Percentiles rank a stretch among this genome's conserved stretches.
Evolutionary conservation across 2,113 vertebrate genomes (phyloP).

Genomic region (Cercocebus atys): DNA sequence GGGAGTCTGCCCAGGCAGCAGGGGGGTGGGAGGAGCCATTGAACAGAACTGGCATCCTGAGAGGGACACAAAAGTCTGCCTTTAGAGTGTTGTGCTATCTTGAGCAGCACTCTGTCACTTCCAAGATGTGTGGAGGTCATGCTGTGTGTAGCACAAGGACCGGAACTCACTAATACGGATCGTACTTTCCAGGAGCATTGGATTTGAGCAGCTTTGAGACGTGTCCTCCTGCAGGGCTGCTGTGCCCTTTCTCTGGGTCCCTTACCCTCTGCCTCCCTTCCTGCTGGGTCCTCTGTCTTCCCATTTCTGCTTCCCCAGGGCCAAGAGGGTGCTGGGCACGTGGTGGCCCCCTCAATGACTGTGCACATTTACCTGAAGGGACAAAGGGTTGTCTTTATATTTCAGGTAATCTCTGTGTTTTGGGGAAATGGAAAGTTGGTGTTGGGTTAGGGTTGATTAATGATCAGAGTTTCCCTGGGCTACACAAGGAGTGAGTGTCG

Average conservation of each 20-base stretch:
- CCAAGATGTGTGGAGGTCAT: background rate
- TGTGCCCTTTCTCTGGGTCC: background rate
- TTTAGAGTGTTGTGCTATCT: background rate
- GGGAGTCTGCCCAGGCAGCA: background rate
- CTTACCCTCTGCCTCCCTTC: background rate
- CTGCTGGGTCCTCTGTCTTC: too few relatives aligned
- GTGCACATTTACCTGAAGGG: background rate
- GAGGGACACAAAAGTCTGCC: too few relatives aligned
- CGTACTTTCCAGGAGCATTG: too few relatives aligned
- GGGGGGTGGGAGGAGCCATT: background rate
- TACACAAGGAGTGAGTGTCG: background rate
- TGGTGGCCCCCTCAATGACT: background rate
- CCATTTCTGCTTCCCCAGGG: background rate
- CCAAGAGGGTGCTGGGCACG: background rate
- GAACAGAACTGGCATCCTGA: background rate
- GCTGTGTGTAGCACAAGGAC: background rate
- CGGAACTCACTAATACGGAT: rapidly evolving
- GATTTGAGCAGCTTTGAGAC: background rate
- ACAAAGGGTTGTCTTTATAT: background rate
- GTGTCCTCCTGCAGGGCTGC: background rate
- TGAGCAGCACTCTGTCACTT: background rate
- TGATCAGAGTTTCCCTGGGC: background rate
- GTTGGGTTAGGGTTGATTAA: background rate
- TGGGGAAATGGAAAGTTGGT: background rate
- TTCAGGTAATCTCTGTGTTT: background rate